Conservation (phyloP, 2,797 vertebrate species). For the Sylvilagus floridanus region DNA sequence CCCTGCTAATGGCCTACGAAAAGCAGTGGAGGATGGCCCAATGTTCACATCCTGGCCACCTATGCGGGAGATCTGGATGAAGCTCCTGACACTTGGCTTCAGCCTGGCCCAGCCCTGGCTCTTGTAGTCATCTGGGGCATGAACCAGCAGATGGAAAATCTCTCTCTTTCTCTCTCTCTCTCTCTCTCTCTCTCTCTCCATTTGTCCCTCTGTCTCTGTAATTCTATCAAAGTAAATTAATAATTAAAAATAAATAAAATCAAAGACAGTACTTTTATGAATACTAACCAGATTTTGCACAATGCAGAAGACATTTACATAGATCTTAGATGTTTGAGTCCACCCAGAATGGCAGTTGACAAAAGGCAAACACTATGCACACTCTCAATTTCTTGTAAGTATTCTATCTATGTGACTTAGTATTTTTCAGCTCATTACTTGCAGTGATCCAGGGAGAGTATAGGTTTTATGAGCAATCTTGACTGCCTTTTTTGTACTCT, state of each 20-base stretch:
- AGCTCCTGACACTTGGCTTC: too few relatives aligned
- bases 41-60: too few relatives aligned
- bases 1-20: too few relatives aligned
- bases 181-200: too few relatives aligned
- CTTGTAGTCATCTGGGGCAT: too few relatives aligned
- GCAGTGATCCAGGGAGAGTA: constrained; percentile 12
- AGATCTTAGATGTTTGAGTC: neutral
- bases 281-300: neutral
- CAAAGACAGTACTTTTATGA: neutral
- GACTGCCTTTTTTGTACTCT: constrained; percentile 30
- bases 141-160: too few relatives aligned
- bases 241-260: neutral
- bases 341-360: neutral
- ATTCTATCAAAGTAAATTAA: too few relatives aligned
- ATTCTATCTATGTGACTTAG: neutral
- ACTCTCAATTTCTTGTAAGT: neutral
- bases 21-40: too few relatives aligned
- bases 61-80: too few relatives aligned
- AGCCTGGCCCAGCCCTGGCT: too few relatives aligned
- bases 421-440: constrained; percentile 53
- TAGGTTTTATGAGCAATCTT: neutral
- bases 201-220: too few relatives aligned
- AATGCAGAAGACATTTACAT: neutral
- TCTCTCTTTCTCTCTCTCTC: too few relatives aligned
- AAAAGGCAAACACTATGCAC: neutral